These are phyloP conservation scores for Adineta ricciae DNA, from an alignment of 2,888 invertebrate genomes.

Conservation along the genomic window DNA sequence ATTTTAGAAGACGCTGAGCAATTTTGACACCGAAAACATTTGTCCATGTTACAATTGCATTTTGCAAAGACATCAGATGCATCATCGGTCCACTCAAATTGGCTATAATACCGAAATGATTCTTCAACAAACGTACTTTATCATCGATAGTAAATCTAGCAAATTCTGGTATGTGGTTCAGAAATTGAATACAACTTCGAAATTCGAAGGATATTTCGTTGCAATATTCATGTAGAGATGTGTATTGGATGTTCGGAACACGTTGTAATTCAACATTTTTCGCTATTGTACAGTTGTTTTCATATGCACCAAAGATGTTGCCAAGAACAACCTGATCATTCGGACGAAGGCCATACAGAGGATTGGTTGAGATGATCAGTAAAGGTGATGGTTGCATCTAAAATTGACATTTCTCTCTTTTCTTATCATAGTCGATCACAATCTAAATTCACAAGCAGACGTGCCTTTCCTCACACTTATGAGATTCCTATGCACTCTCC, in stretches of 20 bases:
- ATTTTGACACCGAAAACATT: background rate
- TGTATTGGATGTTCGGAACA: background rate
- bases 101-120: background rate
- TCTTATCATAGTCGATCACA: no score
- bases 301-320: background rate
- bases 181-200: background rate
- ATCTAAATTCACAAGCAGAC: no score
- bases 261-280: background rate
- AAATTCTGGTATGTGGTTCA: background rate
- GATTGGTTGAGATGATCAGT: background rate
- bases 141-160: background rate
- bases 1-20: background rate
- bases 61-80: background rate
- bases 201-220: background rate
- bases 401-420: background rate
- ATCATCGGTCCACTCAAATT: background rate
- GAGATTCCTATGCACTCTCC: no score
- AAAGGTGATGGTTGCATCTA: background rate
- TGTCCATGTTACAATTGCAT: background rate
- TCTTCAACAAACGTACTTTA: background rate
- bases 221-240: background rate
- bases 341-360: background rate
- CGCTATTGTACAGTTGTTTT: background rate
- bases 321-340: background rate
- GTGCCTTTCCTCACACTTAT: no score